A percentile compares a stretch with the other conserved stretches of the same genome.
These are phyloP conservation scores for Goniozus legneri DNA, from an alignment of 1,140 invertebrate genomes.

Conservation along the genomic window DNA sequence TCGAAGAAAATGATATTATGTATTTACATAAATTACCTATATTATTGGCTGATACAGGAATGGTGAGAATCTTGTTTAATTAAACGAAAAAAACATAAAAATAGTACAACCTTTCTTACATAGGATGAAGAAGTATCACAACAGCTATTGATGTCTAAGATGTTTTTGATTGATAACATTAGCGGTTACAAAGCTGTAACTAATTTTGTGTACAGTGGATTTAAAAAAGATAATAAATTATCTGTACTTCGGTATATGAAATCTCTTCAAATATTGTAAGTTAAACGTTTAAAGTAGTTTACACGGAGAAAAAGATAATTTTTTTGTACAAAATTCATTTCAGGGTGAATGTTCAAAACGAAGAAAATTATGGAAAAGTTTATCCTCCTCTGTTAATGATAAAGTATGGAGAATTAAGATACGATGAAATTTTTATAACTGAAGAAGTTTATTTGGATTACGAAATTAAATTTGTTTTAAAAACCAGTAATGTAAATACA, in stretches of 20 bases:
- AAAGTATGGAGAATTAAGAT: conserved; percentile 55
- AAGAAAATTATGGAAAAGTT: conserved; percentile 56
- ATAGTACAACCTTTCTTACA: conserved; percentile 21
- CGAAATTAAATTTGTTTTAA: conserved; percentile 58
- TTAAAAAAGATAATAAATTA: conserved; percentile 17
- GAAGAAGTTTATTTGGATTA: conserved; percentile 55
- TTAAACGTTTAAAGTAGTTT: conserved; percentile 12
- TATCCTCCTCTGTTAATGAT: conserved; percentile 59
- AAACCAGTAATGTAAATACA: conserved; percentile 46
- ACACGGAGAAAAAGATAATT: conserved; percentile 11
- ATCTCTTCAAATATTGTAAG: conserved; percentile 46
- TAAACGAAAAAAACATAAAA: conserved; percentile 7
- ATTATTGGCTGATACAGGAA: conserved; percentile 28
- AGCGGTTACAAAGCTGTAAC: conserved; percentile 43
- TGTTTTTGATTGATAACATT: conserved; percentile 65
- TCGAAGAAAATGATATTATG: conserved; percentile 45
- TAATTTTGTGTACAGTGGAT: conserved; percentile 26
- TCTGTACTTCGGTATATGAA: conserved; percentile 44
- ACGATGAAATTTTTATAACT: conserved; percentile 50
- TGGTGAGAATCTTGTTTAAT: not conserved
- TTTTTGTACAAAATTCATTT: conserved; percentile 26
- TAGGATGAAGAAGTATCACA: conserved; percentile 50
- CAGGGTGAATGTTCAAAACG: conserved; percentile 53
- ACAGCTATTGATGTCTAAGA: conserved; percentile 64
- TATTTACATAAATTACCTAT: conserved; percentile 61